These are phyloP conservation scores for Aepyceros melampus DNA, from an alignment of 2,113 vertebrate genomes.

Conservation along the genomic window DNA sequence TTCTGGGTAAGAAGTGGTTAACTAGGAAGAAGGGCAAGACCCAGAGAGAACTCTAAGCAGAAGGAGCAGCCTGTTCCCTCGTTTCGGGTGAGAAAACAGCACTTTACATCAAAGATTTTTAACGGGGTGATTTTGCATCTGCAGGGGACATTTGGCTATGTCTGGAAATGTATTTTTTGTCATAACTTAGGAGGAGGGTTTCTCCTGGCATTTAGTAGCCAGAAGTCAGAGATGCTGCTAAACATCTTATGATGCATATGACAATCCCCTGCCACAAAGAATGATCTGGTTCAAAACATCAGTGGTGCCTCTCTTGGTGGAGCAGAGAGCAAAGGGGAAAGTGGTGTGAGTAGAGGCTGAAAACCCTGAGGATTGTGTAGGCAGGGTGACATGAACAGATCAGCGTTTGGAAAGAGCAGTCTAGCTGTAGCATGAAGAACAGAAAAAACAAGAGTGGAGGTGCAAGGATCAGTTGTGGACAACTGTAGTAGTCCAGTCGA, in stretches of 20 bases:
- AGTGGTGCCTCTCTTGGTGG: rapidly evolving
- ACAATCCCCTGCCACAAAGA: neutral
- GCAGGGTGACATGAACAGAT: neutral
- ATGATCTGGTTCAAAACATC: neutral
- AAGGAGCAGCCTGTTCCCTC: neutral
- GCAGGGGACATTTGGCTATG: neutral
- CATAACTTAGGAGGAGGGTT: neutral
- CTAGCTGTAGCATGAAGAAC: neutral
- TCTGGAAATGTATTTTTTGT: neutral
- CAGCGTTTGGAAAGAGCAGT: neutral
- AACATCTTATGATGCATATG: neutral
- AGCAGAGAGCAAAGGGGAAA: neutral
- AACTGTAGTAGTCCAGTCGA: rapidly evolving
- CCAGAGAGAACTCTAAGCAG: too few species aligned
- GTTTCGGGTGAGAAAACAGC: neutral
- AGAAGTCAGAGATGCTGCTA: neutral
- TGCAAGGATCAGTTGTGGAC: neutral
- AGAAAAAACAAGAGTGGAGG: neutral
- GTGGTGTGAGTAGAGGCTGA: neutral
- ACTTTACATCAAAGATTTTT: neutral
- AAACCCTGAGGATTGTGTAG: neutral
- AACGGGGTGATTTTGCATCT: neutral
- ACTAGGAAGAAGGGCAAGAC: neutral
- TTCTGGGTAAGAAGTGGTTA: neutral
- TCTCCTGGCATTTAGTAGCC: neutral